Evolutionary conservation across 2,888 invertebrate genomes (phyloP), one percentile per base, ranked within the genome.

Genomic region (Synanthedon myopaeformis): DNA sequence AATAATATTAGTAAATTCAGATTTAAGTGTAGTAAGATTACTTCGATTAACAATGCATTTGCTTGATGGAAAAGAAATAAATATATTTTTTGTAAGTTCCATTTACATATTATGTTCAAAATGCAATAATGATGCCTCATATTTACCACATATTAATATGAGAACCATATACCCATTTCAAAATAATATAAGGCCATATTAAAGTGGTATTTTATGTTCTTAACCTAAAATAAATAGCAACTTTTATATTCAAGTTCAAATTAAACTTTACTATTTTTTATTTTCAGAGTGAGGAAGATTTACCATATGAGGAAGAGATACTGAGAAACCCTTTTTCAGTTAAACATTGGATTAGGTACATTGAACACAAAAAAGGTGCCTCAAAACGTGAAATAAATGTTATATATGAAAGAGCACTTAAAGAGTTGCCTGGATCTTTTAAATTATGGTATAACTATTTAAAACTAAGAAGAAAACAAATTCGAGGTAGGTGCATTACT

Each of bases 251-350:
- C n/a, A 10, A 35, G 10, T 35, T 35, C 12, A 48, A 49, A 12
- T 41, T 35, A 35, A 28, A n/a, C n/a, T n/a, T n/a, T 10, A 41
- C 28, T 23, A 13, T 42, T 13, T 6, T 51, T 53, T 28, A 54
- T 41, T 82, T 89, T 53, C 74, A 95, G 94, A 92, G 91, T 59
- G 97, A 98, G 76, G 97, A 98, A 72, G 99, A 99, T 83, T 88
- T 99, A 48, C 96, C 98, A 0, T 99, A 97, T 76, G 99, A 99
- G 81, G 99, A 99, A 80, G 99, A 99, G 84, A 98, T 99, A 65
- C 88, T 99, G 45, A 89, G 99, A 59, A 99, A 99, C 85, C 97
- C 98, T 0, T 98, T 93, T 81, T 98, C 98, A 1, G 96, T 99
- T 0, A 98, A 98, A 79, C 97, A 98, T 74, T 99, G 99, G 99